A percentile compares a stretch with the other conserved stretches of the same genome.
Conservation (phyloP, 2,888 invertebrate species). For the Pristionchus arcanus region DNA sequence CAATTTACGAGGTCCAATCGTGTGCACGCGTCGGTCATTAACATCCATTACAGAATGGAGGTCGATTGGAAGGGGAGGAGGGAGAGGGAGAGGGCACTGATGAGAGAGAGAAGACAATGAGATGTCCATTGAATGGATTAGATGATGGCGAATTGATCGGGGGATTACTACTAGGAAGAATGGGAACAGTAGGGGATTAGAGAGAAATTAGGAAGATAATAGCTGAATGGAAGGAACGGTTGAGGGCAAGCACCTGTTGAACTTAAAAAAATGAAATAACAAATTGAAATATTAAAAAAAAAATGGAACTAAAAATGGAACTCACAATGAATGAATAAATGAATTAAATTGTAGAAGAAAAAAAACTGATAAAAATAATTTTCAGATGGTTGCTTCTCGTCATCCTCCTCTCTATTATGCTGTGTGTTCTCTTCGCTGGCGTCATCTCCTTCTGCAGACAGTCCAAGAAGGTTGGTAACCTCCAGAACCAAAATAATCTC, state of each 20-base stretch:
- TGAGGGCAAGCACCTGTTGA: neutral
- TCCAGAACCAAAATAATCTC: no score
- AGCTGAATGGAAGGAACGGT: neutral
- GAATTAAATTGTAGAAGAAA: neutral
- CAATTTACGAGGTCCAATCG: conserved; percentile 21
- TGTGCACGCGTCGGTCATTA: neutral
- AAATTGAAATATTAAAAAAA: neutral
- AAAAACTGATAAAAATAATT: neutral
- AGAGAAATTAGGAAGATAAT: neutral
- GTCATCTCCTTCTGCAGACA: conserved; percentile 77
- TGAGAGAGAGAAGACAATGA: conserved; percentile 36
- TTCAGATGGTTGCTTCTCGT: conserved; percentile 76
- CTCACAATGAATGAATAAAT: neutral
- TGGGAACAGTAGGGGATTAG: neutral
- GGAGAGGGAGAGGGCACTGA: neutral
- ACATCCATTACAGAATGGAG: conserved; percentile 8
- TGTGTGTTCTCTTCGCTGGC: conserved; percentile 76
- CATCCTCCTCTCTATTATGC: conserved; percentile 72
- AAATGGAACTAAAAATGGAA: no score
- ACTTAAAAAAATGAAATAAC: neutral
- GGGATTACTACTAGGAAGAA: conserved; percentile 22
- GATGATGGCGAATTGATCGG: neutral
- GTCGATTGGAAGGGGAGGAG: conserved; percentile 45
- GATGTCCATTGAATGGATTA: conserved; percentile 38
- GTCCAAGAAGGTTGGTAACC: conserved; percentile 62